These are phyloP conservation scores for Pogonomyrmex barbatus DNA, from an alignment of 1,140 invertebrate species.

Conservation along the genomic window DNA sequence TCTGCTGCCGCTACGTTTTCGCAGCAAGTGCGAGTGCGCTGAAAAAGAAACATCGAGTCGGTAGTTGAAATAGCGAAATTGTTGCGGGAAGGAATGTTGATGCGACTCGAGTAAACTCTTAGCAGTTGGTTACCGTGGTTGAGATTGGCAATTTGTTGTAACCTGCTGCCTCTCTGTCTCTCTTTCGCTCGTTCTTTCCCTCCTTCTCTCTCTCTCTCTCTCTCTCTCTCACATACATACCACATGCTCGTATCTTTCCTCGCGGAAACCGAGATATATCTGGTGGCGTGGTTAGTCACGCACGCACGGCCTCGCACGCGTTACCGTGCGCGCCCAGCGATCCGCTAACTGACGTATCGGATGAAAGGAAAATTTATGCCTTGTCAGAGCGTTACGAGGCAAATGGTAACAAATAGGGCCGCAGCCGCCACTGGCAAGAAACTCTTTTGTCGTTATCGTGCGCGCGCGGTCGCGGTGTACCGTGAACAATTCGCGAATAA, in stretches of 20 bases:
- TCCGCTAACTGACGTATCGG: conserved; percentile 57
- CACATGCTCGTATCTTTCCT: conserved; percentile 4
- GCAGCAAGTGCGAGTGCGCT: neutral
- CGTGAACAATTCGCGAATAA: conserved; percentile 76
- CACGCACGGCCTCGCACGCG: conserved; percentile 42
- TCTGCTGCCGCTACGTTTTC: neutral
- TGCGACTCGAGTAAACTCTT: conserved; percentile 51
- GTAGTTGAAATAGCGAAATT: conserved; percentile 68
- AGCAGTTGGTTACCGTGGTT: conserved; percentile 49
- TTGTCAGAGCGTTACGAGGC: conserved; percentile 49
- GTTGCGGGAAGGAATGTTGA: conserved; percentile 73
- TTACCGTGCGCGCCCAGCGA: conserved; percentile 24
- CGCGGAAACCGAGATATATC: conserved; percentile 25
- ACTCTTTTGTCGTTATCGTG: conserved; percentile 70
- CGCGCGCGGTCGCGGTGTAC: conserved; percentile 54
- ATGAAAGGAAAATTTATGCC: conserved; percentile 73
- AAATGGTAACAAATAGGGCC: conserved; percentile 70
- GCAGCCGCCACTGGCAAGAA: conserved; percentile 47
- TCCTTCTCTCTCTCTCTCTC: neutral
- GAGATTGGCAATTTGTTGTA: conserved; percentile 80
- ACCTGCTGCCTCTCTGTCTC: conserved; percentile 50
- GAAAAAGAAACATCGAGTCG: conserved; percentile 15
- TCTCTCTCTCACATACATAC: too few species aligned
- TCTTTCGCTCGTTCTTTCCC: neutral
- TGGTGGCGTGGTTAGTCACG: conserved; percentile 42